Conservation (phyloP, 2,797 vertebrate genomes). For the Megalops cyprinoides region DNA sequence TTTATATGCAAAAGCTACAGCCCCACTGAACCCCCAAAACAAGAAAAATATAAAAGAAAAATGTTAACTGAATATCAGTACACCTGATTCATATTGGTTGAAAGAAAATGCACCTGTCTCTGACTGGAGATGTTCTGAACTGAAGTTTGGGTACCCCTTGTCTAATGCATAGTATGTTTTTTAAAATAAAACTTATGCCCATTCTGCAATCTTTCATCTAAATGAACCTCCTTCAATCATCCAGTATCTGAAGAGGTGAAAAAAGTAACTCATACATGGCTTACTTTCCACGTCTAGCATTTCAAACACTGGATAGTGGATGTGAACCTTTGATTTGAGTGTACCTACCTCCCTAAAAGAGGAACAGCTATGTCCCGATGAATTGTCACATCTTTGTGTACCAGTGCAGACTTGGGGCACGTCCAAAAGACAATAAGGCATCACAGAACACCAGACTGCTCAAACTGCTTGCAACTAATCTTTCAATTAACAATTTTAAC, state of each 20-base stretch:
- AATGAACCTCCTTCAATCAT: too few relatives aligned
- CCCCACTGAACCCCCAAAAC: too few relatives aligned
- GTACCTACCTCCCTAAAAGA: too few relatives aligned
- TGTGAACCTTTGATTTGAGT: not conserved
- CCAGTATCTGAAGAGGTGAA: not conserved
- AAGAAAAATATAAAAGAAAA: too few relatives aligned
- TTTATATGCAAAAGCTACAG: too few relatives aligned
- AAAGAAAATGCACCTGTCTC: not conserved
- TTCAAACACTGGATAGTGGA: not conserved
- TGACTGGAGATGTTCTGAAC: not conserved
- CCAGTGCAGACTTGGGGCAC: not conserved
- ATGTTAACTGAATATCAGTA: too few relatives aligned
- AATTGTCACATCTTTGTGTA: not conserved
- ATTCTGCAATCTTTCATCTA: too few relatives aligned
- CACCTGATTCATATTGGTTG: not conserved
- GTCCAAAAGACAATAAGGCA: not conserved
- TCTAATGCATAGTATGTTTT: too few relatives aligned
- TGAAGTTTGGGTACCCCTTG: not conserved
- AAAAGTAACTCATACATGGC: too few relatives aligned
- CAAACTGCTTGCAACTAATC: constrained; percentile 25
- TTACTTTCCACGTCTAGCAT: not conserved
- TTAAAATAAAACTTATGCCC: too few relatives aligned
- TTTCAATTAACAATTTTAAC: constrained; percentile 36
- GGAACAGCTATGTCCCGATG: not conserved
- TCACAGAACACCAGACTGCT: constrained; percentile 27